phyloP scores from a whole-genome alignment of 2,797 vertebrate genomes.

The Xenopus petersii region DNA sequence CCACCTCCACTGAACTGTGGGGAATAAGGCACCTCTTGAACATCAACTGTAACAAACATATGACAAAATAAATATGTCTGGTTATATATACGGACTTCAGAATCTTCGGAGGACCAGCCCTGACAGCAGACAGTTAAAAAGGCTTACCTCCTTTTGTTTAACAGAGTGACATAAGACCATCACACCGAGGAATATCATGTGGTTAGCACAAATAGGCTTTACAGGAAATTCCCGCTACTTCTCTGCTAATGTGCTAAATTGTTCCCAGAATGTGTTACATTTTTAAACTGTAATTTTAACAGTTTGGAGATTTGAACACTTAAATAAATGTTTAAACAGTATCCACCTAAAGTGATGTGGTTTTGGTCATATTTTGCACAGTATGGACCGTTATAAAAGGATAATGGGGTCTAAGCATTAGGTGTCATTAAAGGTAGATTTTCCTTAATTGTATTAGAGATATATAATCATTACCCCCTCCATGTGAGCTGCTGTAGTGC shows the following conservation, averaged over 20 bases:
- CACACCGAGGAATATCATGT: slow-evolving; percentile 46
- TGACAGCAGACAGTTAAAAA: slow-evolving; percentile 6
- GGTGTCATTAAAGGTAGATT: not conserved
- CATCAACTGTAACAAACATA: too few species aligned
- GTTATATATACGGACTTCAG: too few species aligned
- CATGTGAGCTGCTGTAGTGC: too few species aligned
- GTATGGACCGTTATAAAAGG: not conserved
- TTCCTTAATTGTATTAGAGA: not conserved
- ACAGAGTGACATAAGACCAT: slow-evolving; percentile 33
- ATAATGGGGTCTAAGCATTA: not conserved
- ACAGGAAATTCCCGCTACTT: slow-evolving; percentile 52
- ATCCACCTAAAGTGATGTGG: not conserved
- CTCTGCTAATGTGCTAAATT: slow-evolving; percentile 36
- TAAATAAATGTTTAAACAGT: slow-evolving; percentile 11
- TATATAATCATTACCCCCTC: too few species aligned
- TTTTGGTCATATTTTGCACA: not conserved
- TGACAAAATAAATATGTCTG: too few species aligned
- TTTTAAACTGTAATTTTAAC: slow-evolving; percentile 28
- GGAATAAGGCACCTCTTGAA: too few species aligned
- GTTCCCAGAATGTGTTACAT: slow-evolving; percentile 43
- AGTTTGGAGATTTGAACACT: slow-evolving; percentile 17
- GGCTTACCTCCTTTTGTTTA: slow-evolving; percentile 25
- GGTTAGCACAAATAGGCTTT: slow-evolving; percentile 54
- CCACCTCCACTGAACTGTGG: too few species aligned
- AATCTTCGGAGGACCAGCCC: too few species aligned